Conservation (phyloP, 53 echinoderm and acorn worm genomes). For the Stichopus horrens region DNA sequence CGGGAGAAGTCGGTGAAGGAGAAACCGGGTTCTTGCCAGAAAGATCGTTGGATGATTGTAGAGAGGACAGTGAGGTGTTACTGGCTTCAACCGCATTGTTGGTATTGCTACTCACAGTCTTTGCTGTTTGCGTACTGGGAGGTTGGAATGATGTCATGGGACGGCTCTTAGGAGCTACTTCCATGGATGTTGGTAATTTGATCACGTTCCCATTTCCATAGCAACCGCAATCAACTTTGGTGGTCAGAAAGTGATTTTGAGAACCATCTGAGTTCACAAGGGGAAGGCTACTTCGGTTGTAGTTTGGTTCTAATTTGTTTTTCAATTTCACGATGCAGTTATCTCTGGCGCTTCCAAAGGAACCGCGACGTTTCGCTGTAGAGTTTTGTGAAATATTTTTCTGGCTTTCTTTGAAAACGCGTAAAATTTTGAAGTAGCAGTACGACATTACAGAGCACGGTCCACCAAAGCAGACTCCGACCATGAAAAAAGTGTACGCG, state of each 20-base stretch:
- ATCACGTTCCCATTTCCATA: conserved; percentile 10
- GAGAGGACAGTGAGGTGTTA: background rate
- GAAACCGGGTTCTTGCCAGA: background rate
- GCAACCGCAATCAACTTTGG: background rate
- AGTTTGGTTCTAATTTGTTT: conserved; percentile 28
- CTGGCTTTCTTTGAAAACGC: conserved; percentile 71
- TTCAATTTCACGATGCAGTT: conserved; percentile 7
- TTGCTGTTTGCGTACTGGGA: background rate
- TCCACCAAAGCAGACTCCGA: conserved; percentile 91
- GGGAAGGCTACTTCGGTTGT: conserved; percentile 39
- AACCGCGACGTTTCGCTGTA: conserved; percentile 13
- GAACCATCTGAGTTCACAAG: conserved; percentile 9
- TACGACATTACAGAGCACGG: conserved; percentile 96
- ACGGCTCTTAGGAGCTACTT: conserved; percentile 14
- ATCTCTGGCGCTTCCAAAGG: conserved; percentile 37
- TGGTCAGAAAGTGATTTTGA: background rate
- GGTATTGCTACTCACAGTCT: background rate
- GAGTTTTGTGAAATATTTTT: conserved; percentile 2
- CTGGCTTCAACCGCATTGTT: background rate
- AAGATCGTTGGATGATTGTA: background rate
- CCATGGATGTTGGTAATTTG: background rate
- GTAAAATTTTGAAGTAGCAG: conserved; percentile 85
- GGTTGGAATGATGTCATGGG: conserved; percentile 21
- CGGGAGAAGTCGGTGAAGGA: background rate
- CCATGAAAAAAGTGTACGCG: conserved; percentile 98